Evolutionary conservation across 1,140 invertebrate genomes (phyloP).

Genomic region (Scylla paramamosain): DNA sequence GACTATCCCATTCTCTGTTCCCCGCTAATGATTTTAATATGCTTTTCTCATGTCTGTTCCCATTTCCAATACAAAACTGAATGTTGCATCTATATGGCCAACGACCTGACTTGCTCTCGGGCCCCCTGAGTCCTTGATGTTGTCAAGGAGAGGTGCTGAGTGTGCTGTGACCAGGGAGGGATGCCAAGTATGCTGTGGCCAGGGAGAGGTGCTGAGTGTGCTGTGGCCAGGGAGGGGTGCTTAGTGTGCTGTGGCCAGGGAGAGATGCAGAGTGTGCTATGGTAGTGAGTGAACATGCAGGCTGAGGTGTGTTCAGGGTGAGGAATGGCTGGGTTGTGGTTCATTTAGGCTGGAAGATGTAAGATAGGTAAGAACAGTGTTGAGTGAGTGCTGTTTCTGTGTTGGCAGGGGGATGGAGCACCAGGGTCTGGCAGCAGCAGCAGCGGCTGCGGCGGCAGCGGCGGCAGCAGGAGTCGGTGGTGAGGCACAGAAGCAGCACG

Average conservation of each 20-base stretch:
- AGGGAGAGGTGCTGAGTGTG: not conserved
- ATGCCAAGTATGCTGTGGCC: not conserved
- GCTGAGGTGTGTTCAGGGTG: not conserved
- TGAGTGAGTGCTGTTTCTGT: not conserved
- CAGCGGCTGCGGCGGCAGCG: slow-evolving; percentile 4
- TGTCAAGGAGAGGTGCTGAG: not conserved
- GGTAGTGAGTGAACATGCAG: not conserved
- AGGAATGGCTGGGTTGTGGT: not conserved
- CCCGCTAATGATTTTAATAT: not conserved
- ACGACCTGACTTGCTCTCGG: not conserved
- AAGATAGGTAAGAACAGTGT: not conserved
- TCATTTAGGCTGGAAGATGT: not conserved
- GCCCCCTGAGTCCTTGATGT: not conserved
- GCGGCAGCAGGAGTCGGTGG: slow-evolving; percentile 7
- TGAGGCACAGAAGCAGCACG: not conserved
- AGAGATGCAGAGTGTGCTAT: not conserved
- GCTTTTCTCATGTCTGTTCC: not conserved
- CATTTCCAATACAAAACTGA: too few relatives aligned
- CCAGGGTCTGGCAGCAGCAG: not conserved
- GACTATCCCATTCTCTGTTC: not conserved
- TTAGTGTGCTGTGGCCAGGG: not conserved
- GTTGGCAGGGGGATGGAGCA: slow-evolving; percentile 53
- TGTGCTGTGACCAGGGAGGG: not conserved
- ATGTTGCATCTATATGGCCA: not conserved
- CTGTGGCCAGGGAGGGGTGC: not conserved